Evolutionary conservation across 2,113 vertebrate genomes (phyloP), one percentile per base, ranked within the genome.

Genomic region (Artemisiospiza belli): DNA sequence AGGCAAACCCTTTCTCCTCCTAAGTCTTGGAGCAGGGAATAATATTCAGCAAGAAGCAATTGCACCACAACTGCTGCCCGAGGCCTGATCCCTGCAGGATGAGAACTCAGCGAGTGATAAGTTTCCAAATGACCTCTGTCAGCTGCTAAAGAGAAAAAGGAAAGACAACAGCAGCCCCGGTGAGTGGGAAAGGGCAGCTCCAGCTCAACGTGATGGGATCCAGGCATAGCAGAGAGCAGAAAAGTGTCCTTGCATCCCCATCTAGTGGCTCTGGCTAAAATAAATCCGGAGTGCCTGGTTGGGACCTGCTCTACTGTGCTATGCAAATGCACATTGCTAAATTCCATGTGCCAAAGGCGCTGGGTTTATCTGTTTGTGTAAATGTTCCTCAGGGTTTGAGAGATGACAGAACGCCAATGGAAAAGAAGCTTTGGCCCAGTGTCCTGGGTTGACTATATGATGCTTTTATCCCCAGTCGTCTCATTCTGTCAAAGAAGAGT

Each of bases 161-260:
- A 41, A 90, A 54, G 67, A 15, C 75, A 75, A 16, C 70, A 90
- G 27, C 69, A 75, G 46, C 25, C 49, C 10, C 0, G 7, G 39
- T 4, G 73, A 55, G 64, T 0, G 0, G 51, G 59, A 49, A 83
- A 62, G 27, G 15, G 23, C 30, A 25, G 28, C 11, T 44, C 4
- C 3, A 37, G 30, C 51, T 21, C 22, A 8, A 2, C 14, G 17
- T 5, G 69, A 20, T 0, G 31, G 54, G 46, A 82, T 31, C 55
- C 13, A 19, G 18, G 19, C 6, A 2, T 0, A 0, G 9, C 13
- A 6, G n/a, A 3, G 37, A 92, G 15, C 23, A 46, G 59, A 92
- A 96, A 82, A 37, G 12, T 14, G 78, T 93, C 87, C 89, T 87
- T 49, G 52, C 64, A 97, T 54, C 94, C 64, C 97, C 97, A 95